phyloP scores from a whole-genome alignment of 1,140 invertebrate genomes.

The Mya arenaria region DNA sequence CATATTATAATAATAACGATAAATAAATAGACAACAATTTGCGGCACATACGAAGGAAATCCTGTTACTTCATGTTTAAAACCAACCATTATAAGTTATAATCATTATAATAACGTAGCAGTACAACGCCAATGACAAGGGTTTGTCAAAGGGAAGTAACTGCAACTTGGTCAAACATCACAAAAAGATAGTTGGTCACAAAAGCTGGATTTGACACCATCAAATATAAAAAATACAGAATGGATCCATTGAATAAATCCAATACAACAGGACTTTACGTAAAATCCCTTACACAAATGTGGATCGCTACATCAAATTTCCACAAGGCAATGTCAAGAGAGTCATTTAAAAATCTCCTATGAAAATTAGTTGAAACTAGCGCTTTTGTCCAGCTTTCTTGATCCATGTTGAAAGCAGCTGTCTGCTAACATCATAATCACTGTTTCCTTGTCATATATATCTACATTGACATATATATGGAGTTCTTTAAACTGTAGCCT shows the following conservation, averaged over 20 bases:
- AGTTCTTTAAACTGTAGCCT: background rate
- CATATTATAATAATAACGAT: constrained; percentile 23
- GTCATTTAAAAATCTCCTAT: constrained; percentile 37
- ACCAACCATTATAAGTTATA: too few relatives aligned
- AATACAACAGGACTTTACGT: too few relatives aligned
- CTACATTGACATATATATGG: background rate
- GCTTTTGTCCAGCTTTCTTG: constrained; percentile 28
- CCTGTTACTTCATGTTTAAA: background rate
- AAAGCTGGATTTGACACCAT: constrained; percentile 54
- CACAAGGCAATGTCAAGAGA: constrained; percentile 49
- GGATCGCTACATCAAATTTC: constrained; percentile 35
- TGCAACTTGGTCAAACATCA: constrained; percentile 44
- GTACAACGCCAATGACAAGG: constrained; percentile 11
- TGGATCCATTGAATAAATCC: too few relatives aligned
- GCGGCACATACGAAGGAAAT: background rate
- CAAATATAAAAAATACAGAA: constrained; percentile 55
- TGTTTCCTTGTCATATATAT: background rate
- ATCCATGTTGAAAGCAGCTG: constrained; percentile 43
- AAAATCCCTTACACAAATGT: too few relatives aligned
- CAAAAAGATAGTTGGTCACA: constrained; percentile 57
- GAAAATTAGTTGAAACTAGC: constrained; percentile 34
- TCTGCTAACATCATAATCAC: constrained; percentile 47
- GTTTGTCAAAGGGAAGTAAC: constrained; percentile 13
- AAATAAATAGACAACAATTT: constrained; percentile 54
- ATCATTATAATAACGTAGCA: constrained; percentile 35